Evolutionary conservation across 2,888 invertebrate species (phyloP).

Genomic region (Diabrotica balteata): DNA sequence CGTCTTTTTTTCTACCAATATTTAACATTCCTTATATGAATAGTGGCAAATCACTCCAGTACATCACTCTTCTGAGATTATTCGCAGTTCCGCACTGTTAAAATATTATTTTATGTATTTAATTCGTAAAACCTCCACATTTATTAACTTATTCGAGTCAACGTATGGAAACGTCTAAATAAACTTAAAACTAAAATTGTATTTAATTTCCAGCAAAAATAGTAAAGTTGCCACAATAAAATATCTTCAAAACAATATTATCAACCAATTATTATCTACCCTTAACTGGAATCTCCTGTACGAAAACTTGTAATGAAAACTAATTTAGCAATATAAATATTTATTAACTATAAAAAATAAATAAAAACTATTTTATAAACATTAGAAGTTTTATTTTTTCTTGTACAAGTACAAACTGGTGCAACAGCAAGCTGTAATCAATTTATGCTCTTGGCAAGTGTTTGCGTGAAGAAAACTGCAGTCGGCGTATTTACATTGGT

Average conservation of each 20-base stretch:
- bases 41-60: too few relatives aligned
- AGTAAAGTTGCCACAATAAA: neutral
- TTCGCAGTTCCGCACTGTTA: too few relatives aligned
- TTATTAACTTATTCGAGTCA: too few relatives aligned
- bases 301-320: conserved; percentile 17
- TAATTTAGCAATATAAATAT: conserved; percentile 31
- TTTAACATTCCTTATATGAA: too few relatives aligned
- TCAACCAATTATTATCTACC: too few relatives aligned
- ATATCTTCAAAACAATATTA: neutral
- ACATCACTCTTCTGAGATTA: too few relatives aligned
- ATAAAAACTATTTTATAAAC: conserved; percentile 33
- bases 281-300: neutral
- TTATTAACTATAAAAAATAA: conserved; percentile 33
- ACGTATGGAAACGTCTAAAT: too few relatives aligned
- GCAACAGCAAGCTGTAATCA: conserved; percentile 79
- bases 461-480: conserved; percentile 79
- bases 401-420: conserved; percentile 37
- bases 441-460: conserved; percentile 73
- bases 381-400: conserved; percentile 24
- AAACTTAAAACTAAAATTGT: neutral
- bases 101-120: too few relatives aligned
- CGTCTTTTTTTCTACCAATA: too few relatives aligned
- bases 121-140: too few relatives aligned
- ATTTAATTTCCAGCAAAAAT: neutral
- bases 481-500: conserved; percentile 71